A percentile compares a stretch with the other conserved stretches of the same genome.
Evolutionary conservation across 2,113 vertebrate genomes (phyloP).

Genomic region (Clarias magur): DNA sequence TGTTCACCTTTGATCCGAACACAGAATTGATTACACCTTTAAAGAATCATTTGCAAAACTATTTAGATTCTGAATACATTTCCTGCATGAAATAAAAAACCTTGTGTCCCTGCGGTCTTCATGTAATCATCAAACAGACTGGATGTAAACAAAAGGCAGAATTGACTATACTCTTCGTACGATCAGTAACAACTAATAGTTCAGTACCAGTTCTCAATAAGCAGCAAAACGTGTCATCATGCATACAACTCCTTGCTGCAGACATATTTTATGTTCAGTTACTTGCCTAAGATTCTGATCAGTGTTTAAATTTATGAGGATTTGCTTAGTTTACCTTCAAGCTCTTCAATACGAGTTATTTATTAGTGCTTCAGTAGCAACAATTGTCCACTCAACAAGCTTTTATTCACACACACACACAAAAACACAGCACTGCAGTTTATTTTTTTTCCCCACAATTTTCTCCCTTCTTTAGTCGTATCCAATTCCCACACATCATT

Average conservation of each 20-base stretch:
- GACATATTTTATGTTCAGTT: background rate
- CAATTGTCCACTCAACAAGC: background rate
- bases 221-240: background rate
- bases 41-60: background rate
- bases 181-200: background rate
- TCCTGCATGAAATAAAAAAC: background rate
- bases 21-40: no score
- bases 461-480: no score
- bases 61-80: background rate
- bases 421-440: background rate
- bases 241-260: background rate
- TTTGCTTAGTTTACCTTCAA: background rate
- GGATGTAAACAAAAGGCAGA: background rate
- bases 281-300: background rate
- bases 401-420: background rate
- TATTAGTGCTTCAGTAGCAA: no score
- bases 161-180: background rate
- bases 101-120: background rate
- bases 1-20: background rate
- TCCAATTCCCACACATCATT: no score
- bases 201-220: slow-evolving; percentile 17
- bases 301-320: background rate
- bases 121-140: background rate
- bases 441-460: no score
- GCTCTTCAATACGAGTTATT: background rate